A percentile compares a stretch with the other conserved stretches of the same genome.
phyloP scores from a whole-genome alignment of 2,113 vertebrate species.

The Phodopus roborovskii region DNA sequence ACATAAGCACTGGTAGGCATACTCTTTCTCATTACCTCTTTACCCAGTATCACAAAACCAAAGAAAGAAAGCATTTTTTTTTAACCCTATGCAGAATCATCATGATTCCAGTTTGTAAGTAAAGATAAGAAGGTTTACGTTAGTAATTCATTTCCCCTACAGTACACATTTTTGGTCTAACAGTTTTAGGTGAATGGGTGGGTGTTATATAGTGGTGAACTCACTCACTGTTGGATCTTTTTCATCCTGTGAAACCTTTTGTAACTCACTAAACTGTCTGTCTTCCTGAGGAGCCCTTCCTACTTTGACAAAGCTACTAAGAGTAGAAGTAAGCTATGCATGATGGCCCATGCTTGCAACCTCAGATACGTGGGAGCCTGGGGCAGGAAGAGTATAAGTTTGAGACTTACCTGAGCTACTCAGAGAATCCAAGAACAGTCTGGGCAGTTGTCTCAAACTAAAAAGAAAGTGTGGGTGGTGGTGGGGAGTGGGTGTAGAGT shows the following conservation, averaged over 20 bases:
- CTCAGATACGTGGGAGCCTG: background rate
- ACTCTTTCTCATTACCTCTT: background rate
- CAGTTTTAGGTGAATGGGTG: background rate
- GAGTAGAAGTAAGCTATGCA: background rate
- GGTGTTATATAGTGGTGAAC: background rate
- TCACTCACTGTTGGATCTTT: background rate
- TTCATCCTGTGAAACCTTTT: background rate
- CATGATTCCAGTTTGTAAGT: background rate
- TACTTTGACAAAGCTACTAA: background rate
- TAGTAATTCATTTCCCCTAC: conserved; percentile 13
- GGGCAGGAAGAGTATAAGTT: background rate
- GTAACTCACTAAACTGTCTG: background rate
- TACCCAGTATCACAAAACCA: conserved; percentile 4
- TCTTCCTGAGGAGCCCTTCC: background rate
- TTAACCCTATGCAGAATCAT: background rate
- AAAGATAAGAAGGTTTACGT: conserved; percentile 34
- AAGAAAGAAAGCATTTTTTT: conserved; percentile 17
- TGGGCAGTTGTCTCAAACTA: background rate
- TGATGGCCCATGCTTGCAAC: background rate
- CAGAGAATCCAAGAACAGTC: background rate
- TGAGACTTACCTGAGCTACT: background rate
- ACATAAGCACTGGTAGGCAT: background rate
- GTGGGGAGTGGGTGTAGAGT: background rate
- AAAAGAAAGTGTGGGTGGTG: background rate
- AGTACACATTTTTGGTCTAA: background rate